Base-by-base conservation (phyloP, 2,797 vertebrate genomes). In the Peromyscus melanophrys region DNA sequence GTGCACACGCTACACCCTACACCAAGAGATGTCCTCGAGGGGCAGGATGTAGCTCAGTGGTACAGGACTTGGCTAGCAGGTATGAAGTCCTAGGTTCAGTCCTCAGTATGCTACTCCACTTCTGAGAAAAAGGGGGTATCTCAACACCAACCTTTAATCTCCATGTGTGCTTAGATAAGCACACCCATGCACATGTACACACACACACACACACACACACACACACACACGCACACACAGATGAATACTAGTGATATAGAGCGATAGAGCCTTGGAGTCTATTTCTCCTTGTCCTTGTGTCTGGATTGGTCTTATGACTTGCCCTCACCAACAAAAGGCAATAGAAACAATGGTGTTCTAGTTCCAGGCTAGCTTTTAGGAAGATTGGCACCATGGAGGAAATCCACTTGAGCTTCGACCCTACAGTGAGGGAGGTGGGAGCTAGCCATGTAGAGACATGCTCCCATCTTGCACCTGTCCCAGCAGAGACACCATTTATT, bases 331-430 rank as follows among this genome's bases (percentile, higher is more conserved):
- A 61, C 59, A 67, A 63, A 86, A 87, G 59, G 37, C 29, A 5
- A 40, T 29, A 46, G 91, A 83, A 67, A 29, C 31, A 23, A n/a
- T 46, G 16, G 10, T 37, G n/a, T 13, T 37, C 82, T 37, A n/a
- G 49, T 69, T 34, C 63, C 34, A 90, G 46, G 37, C n/a, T 89
- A 55, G 49, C 29, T 46, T 90, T 77, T 63, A 76, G 78, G 81
- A 90, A 73, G 80, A 86, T 17, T 8, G 27, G 69, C 67, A 87
- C 69, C 37, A 87, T 55, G 61, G 82, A 57, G 87, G 90, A 96
- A 81, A 85, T 65, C 82, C 52, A 80, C 5, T 6, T 8, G 43
- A n/a, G n/a, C 3, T 0, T 49, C 52, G 37, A 73, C 37, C 31
- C 59, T 49, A n/a, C 19, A 23, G 71, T 34, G 37, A 65, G 80